Base-by-base conservation (phyloP, 1,140 invertebrate genomes). In the Diorhabda carinulata region DNA sequence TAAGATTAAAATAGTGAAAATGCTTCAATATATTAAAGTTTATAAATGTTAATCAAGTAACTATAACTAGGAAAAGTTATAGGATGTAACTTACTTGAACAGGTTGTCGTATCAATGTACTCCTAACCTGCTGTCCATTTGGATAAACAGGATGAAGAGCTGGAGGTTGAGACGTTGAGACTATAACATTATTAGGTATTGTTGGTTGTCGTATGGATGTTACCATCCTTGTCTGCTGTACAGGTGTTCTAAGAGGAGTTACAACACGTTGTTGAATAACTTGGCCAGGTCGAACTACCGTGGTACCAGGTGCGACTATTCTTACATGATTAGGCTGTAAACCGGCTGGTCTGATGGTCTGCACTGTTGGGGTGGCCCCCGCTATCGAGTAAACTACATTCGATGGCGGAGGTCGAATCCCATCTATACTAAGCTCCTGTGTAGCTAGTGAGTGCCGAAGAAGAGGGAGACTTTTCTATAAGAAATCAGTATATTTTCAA, bases 391-490 rank as follows among this genome's bases (percentile, higher is more conserved):
- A 87, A 6, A 88, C 85, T 57, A 89, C 84, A 79, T 86, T 87
- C 25, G 87, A 79, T 10, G 91, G 90, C 66, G 96, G 97, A 6
- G 96, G 92, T 79, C 91, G 89, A 73, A 98, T 97, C 2, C 96
- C 97, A 72, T 98, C 96, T 76, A 98, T 98, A n/a, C 91, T 89
- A 74, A 98, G 85, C 83, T 98, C 96, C 82, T 94, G 92, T 57
- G 89, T 92, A 60, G 93, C 90, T 67, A 98, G 85, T 3, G 95
- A 97, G 77, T 96, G 93, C 52, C 96, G 87, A 60, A 98, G 84
- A 71, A 96, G 87, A 47, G 97, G 96, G 78, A 98, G 85, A 86
- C 95, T 98, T 91, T 97, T 98, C 92, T 95, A 83, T 74, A 86
- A 84, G 68, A 68, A 43, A 25, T 25, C 25, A 25, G 25, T 25